Base-by-base conservation (phyloP, 2,888 invertebrate genomes). In the Onchidella celtica region DNA sequence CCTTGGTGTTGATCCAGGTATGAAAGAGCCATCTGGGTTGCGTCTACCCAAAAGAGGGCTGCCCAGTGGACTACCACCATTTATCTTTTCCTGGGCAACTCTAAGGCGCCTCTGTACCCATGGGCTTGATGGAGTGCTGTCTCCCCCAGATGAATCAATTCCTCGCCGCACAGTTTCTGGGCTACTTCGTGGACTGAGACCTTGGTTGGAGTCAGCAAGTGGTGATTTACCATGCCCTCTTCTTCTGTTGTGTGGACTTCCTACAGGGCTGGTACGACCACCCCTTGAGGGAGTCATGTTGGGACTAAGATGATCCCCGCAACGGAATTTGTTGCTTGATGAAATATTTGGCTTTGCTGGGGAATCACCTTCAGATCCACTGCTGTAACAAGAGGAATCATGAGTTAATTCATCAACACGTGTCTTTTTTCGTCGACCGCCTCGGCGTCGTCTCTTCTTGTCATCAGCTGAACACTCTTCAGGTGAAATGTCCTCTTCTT, bases 121-220 rank as follows among this genome's bases (percentile, higher is more conserved):
- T 14, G 93, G 92, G 79, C 94, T 94, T 38, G 95, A 95, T 14
- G 94, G 93, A 24, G 93, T 93, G 85, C 90, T 87, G 93, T 88
- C 90, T 21, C 77, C 84, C 95, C 95, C 92, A 95, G 96, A 93
- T 11, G 90, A 89, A 83, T 87, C 86, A 65, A 82, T 78, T 73
- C 88, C 87, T 81, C 89, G 87, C 27, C 90, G 86, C 17, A 85
- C 83, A 55, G 84, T 81, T 80, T 91, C 91, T 38, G 92, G 92
- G 82, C 92, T 92, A 73, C 90, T 90, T 36, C 90, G 86, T 9
- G 92, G 91, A 79, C 91, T 91, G 47, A 85, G 21, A 90, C 86
- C 86, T 34, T 88, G 86, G 82, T 87, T 88, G 68, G 86, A 83
- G 17, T 89, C 88, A 47, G 88, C 89, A 74, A 91, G 77, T 11